Conservation (phyloP, 2,113 vertebrate genomes). For the Martes martes region DNA sequence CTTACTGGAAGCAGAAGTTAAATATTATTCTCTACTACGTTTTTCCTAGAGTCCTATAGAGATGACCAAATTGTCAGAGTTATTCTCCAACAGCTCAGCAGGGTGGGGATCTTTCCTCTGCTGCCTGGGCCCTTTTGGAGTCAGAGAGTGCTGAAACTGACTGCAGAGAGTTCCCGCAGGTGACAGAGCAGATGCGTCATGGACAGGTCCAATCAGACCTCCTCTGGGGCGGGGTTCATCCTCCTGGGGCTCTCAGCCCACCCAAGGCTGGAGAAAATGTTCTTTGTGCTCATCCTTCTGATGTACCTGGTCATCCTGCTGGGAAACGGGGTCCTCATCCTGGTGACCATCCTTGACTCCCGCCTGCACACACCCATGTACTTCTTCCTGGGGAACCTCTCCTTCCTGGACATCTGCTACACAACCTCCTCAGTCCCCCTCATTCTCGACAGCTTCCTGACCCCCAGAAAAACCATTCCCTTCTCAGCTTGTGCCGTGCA, state of each 20-base stretch:
- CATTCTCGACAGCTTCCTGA: slow-evolving; percentile 44
- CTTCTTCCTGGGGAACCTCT: neutral
- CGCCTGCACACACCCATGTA: neutral
- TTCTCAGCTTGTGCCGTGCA: slow-evolving; percentile 59
- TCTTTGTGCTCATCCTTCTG: slow-evolving; percentile 47
- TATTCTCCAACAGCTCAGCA: neutral
- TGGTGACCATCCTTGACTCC: neutral
- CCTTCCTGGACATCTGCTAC: neutral
- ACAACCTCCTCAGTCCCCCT: slow-evolving; percentile 50
- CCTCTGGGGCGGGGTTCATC: neutral
- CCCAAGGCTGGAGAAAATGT: slow-evolving; percentile 40
- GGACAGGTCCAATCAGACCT: slow-evolving; percentile 36
- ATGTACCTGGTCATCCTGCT: slow-evolving; percentile 56
- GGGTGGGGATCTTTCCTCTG: neutral
- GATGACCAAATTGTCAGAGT: neutral
- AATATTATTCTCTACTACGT: neutral
- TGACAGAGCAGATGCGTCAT: neutral
- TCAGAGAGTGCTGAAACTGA: neutral
- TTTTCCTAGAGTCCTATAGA: neutral
- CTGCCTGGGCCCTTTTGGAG: neutral
- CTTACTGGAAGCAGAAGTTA: neutral
- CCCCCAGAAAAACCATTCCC: slow-evolving; percentile 47
- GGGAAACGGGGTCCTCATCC: neutral
- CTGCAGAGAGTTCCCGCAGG: neutral
- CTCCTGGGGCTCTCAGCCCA: slow-evolving; percentile 64